Evolutionary conservation across 2,888 invertebrate species (phyloP).

Genomic region (Volucella bombylans): DNA sequence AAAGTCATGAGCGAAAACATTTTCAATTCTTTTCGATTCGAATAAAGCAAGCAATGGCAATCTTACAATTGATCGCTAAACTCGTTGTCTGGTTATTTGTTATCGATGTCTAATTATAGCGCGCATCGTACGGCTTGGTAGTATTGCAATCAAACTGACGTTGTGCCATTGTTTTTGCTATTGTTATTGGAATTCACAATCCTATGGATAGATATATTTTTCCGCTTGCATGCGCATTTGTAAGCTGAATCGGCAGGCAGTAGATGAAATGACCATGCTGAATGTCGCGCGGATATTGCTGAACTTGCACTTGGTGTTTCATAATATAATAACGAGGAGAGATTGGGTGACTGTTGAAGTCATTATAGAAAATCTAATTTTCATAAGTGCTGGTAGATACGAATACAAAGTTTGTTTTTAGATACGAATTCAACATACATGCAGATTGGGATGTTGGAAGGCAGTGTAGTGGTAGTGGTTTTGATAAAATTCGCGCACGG

Average conservation of each 20-base stretch:
- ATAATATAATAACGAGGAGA: neutral
- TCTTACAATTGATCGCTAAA: neutral
- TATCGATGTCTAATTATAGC: constrained; percentile 4
- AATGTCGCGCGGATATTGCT: constrained; percentile 1
- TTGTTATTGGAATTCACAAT: constrained; percentile 10
- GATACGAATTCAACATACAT: no score
- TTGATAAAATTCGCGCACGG: no score
- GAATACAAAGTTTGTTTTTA: no score
- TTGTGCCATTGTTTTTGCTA: neutral
- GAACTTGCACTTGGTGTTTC: constrained; percentile 26
- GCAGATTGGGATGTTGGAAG: no score
- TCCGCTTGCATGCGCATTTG: constrained; percentile 1
- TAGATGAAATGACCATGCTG: constrained; percentile 21
- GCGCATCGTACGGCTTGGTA: no score
- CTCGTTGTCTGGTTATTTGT: neutral
- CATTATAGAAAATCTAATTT: no score
- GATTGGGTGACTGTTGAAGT: neutral
- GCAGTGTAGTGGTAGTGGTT: no score
- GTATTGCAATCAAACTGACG: no score
- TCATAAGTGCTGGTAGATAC: no score
- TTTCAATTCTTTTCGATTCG: no score
- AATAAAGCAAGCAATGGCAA: neutral
- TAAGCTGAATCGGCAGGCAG: constrained; percentile 16
- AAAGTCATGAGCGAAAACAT: no score
- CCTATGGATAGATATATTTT: constrained; percentile 10